These are phyloP conservation scores for Junonia oenone DNA, from an alignment of 2,888 invertebrate genomes.

Conservation along the genomic window DNA sequence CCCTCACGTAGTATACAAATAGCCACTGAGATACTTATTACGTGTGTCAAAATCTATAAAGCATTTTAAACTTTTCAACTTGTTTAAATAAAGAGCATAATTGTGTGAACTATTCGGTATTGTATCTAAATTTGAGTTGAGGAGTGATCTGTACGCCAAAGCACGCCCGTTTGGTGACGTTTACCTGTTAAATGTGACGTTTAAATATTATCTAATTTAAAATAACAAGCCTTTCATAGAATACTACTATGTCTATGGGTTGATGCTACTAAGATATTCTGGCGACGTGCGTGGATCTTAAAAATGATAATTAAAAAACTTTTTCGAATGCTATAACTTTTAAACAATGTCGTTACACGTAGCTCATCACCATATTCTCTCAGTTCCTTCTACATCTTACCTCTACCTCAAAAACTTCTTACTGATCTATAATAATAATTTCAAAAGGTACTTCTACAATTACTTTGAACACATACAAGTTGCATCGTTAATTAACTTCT, in stretches of 20 bases:
- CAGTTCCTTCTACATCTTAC: no score
- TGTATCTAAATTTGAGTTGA: constrained; percentile 20
- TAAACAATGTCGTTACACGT: background rate
- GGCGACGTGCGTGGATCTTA: constrained; percentile 16
- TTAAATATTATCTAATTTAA: constrained; percentile 66
- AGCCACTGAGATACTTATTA: constrained; percentile 28
- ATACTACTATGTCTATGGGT: constrained; percentile 53
- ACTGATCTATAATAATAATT: background rate
- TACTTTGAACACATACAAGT: background rate
- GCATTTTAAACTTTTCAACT: constrained; percentile 31
- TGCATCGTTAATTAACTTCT: constrained; percentile 20
- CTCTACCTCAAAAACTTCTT: background rate
- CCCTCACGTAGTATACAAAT: constrained; percentile 57
- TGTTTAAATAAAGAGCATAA: constrained; percentile 32
- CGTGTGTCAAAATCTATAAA: constrained; percentile 30
- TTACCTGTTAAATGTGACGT: constrained; percentile 60
- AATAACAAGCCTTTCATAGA: constrained; percentile 68
- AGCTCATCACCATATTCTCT: background rate
- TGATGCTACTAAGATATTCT: constrained; percentile 44
- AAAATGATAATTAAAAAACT: constrained; percentile 10
- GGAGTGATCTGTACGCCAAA: constrained; percentile 31
- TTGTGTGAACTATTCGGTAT: constrained; percentile 23
- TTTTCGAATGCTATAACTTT: background rate
- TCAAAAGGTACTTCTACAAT: background rate
- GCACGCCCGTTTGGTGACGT: constrained; percentile 49